Evolutionary conservation across 35 echinoderm and acorn worm genomes (phyloP), one percentile per base, ranked within the genome.

Genomic region (Strongylocentrotus purpuratus): DNA sequence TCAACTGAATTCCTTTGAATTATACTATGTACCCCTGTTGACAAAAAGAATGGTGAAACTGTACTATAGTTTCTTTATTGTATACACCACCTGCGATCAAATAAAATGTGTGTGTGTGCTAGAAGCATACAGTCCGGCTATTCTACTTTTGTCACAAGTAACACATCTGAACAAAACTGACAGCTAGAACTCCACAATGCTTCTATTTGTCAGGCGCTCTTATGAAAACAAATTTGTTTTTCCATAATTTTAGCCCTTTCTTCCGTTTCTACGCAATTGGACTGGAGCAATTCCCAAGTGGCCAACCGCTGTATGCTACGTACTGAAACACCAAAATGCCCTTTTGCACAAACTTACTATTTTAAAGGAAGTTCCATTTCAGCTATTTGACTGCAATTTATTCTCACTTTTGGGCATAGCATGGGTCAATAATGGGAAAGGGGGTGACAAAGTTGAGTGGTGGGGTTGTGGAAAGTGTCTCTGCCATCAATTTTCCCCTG

Each of bases 161-260:
- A 78, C 65, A 52, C 48, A 78, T 78, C 4, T 78, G 65, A 78
- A 78, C 65, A 78, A 78, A 78, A 78, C 20, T 78, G 65, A 78
- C 65, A 78, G 65, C 65, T n/a, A 78, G 20, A 78, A 78, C 25
- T 8, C 25, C 20, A 78, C 65, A 78, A 78, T 78, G 65, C 65
- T 78, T 78, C 65, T 78, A 78, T 78, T 78, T 78, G 22, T 78
- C 65, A 78, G 65, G 65, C 4, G 65, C 20, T 78, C 65, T 78
- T 78, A 78, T 78, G 65, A 78, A 78, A 78, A 78, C 65, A 78
- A 78, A 78, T 78, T 78, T 78, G 65, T 78, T 78, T 78, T 78
- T 78, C 65, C 65, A 78, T 78, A 78, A 78, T 78, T 78, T 78
- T 18, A 78, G 25, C 65, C 65, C n/a, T 78, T 78, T 78, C 65